phyloP scores from a whole-genome alignment of 1,140 invertebrate species.

The Drosophila teissieri region DNA sequence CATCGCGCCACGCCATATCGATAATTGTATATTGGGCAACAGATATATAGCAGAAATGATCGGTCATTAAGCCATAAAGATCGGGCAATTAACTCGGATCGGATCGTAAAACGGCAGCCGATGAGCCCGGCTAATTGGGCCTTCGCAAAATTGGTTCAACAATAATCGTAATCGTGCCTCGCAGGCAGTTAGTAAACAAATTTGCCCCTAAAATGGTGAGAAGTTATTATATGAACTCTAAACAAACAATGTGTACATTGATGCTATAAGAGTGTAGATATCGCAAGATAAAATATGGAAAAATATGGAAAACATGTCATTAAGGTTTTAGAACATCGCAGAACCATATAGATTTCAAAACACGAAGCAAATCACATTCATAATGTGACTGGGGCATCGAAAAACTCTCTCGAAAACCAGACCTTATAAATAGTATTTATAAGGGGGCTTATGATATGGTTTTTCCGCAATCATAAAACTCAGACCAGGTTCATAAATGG shows the following conservation, averaged over 20 bases:
- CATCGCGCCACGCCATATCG: conserved; percentile 26
- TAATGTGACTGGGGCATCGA: not conserved
- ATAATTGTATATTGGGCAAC: conserved; percentile 25
- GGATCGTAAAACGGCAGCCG: conserved; percentile 27
- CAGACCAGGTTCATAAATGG: conserved; percentile 27
- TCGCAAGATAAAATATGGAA: too few species aligned
- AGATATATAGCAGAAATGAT: conserved; percentile 45
- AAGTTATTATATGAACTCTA: too few species aligned
- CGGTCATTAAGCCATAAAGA: conserved; percentile 44
- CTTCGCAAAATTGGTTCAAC: conserved; percentile 20
- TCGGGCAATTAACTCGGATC: conserved; percentile 32
- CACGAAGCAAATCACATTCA: not conserved
- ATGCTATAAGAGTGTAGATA: too few species aligned
- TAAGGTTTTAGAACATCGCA: too few species aligned
- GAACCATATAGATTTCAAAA: not conserved
- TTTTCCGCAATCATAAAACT: conserved; percentile 32
- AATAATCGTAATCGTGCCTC: conserved; percentile 20
- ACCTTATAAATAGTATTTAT: conserved; percentile 43
- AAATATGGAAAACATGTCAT: too few species aligned
- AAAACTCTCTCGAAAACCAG: not conserved
- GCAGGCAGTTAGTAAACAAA: conserved; percentile 12
- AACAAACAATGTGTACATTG: too few species aligned
- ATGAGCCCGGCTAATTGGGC: conserved; percentile 33
- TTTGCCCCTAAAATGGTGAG: not conserved
- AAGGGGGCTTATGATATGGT: conserved; percentile 9